A percentile compares a stretch with the other conserved stretches of the same genome.
These are phyloP conservation scores for Ramphastos sulfuratus DNA, from an alignment of 2,113 vertebrate genomes.

Conservation along the genomic window DNA sequence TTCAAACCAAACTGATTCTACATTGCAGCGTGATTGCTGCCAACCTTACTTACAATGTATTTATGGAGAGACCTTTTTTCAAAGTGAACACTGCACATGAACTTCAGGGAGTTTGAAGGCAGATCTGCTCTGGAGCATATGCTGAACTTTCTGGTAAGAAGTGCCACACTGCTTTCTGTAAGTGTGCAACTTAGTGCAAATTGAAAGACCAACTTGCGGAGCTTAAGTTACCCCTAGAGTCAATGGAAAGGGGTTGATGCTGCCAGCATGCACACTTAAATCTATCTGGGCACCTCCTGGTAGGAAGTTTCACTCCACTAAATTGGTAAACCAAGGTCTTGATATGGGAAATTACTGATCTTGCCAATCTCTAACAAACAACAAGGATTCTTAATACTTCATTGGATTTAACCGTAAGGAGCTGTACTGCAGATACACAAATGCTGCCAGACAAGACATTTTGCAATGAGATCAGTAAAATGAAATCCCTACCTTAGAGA, in stretches of 20 bases:
- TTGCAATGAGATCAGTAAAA: background rate
- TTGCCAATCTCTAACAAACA: background rate
- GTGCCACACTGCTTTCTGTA: background rate
- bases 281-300: background rate
- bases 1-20: background rate
- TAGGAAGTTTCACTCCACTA: background rate
- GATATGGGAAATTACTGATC: background rate
- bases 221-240: background rate
- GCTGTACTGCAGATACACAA: background rate
- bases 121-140: background rate
- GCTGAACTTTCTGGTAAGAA: background rate
- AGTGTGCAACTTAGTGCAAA: background rate
- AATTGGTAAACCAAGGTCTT: background rate
- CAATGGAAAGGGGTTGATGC: background rate
- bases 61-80: background rate
- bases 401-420: background rate
- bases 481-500: background rate
- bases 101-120: background rate
- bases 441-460: background rate
- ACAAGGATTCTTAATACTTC: background rate
- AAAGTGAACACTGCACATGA: background rate
- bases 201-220: background rate
- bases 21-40: accelerated
- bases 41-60: background rate
- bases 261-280: background rate